A percentile compares a stretch with the other conserved stretches of the same genome.
These are phyloP conservation scores for Stictonetta naevosa DNA, from an alignment of 2,113 vertebrate genomes.

Conservation along the genomic window DNA sequence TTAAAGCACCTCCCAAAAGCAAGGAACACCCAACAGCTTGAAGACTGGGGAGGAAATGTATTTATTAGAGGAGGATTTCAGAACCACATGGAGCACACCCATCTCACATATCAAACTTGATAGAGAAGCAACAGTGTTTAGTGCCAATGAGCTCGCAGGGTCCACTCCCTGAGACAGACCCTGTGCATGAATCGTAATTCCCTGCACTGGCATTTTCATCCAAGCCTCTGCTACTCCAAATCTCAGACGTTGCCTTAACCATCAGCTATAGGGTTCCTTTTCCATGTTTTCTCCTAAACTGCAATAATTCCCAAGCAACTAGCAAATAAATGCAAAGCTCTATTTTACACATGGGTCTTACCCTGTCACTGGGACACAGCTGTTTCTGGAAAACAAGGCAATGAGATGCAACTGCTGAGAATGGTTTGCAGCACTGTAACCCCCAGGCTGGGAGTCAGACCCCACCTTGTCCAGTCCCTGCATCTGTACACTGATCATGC, in stretches of 20 bases:
- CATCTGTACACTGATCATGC: rapidly evolving
- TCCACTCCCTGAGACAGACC: background rate
- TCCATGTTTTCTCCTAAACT: background rate
- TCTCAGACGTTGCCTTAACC: background rate
- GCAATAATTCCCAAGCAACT: background rate
- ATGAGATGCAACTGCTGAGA: background rate
- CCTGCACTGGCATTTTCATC: background rate
- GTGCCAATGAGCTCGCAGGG: background rate
- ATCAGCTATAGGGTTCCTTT: background rate
- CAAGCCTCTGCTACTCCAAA: background rate
- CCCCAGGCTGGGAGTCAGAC: background rate
- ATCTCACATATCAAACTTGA: slow-evolving; percentile 16
- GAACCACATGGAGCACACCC: slow-evolving; percentile 56
- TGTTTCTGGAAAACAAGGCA: rapidly evolving
- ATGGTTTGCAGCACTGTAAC: background rate
- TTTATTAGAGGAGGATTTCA: slow-evolving; percentile 14
- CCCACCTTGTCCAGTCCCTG: background rate
- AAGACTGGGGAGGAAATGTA: slow-evolving; percentile 54
- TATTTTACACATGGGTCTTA: background rate
- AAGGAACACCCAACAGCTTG: slow-evolving; percentile 79
- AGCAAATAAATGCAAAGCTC: background rate
- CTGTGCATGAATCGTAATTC: background rate
- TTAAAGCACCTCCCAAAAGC: slow-evolving; percentile 77
- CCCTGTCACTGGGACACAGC: background rate
- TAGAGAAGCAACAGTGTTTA: background rate